Conservation (phyloP, 2,113 vertebrate species). For the Corythoichthys intestinalis region DNA sequence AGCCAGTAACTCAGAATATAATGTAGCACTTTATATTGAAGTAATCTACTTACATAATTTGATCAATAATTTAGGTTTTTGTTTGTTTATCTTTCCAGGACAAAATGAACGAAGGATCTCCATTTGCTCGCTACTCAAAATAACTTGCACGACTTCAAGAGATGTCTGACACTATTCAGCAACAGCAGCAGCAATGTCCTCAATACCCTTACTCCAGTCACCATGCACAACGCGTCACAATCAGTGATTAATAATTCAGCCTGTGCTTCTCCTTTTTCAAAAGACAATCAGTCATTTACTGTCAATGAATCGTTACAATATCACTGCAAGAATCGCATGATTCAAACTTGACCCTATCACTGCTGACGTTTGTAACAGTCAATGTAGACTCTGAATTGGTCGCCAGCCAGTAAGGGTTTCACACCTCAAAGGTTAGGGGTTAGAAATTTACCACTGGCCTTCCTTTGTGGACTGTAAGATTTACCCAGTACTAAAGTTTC, state of each 20-base stretch:
- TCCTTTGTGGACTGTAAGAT: no score
- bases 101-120: slow-evolving; percentile 65
- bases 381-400: no score
- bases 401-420: no score
- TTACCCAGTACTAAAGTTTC: no score
- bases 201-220: not conserved
- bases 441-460: no score
- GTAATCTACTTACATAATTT: not conserved
- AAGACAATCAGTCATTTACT: not conserved
- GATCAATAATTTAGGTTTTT: not conserved
- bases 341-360: not conserved
- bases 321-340: not conserved
- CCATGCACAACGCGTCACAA: slow-evolving; percentile 17
- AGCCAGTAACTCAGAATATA: no score
- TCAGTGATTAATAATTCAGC: slow-evolving; percentile 11
- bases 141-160: slow-evolving; percentile 31
- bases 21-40: not conserved
- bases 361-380: no score
- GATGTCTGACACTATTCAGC: not conserved
- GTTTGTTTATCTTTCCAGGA: slow-evolving; percentile 50
- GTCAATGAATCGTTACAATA: not conserved
- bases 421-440: no score
- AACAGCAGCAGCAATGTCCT: not conserved
- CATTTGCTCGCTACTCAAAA: slow-evolving; percentile 64
- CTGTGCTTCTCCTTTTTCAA: slow-evolving; percentile 13